Evolutionary conservation across 2,113 vertebrate genomes (phyloP).

Genomic region (Natator depressus): DNA sequence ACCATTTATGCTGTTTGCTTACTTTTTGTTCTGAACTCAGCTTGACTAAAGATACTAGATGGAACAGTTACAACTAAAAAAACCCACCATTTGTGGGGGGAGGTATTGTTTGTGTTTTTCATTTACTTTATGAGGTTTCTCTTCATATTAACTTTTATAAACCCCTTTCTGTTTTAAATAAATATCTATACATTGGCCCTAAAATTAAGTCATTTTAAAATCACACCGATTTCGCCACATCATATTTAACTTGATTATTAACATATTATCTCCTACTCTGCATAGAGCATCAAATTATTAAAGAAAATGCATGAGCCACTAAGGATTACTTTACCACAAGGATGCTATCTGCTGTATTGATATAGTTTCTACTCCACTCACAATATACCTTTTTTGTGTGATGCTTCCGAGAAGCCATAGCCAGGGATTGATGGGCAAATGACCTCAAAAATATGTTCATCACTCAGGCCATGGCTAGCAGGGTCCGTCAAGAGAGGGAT

Average conservation of each 20-base stretch:
- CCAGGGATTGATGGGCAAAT: conserved; percentile 86
- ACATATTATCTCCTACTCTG: background rate
- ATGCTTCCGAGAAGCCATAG: conserved; percentile 82
- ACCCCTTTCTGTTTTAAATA: background rate
- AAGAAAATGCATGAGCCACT: background rate
- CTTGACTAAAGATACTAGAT: background rate
- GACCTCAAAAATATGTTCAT: conserved; percentile 78
- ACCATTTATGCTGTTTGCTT: background rate
- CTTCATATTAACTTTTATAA: background rate
- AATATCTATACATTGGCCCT: background rate
- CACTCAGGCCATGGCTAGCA: conserved; percentile 60
- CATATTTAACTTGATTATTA: background rate
- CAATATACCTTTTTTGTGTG: conserved; percentile 79
- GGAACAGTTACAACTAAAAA: background rate
- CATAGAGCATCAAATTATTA: background rate
- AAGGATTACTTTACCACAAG: background rate
- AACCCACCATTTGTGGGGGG: background rate
- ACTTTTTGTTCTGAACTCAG: background rate
- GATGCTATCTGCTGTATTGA: background rate
- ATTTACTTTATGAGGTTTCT: background rate
- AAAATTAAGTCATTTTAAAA: background rate
- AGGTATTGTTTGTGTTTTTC: background rate
- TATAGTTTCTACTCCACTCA: background rate
- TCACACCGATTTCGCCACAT: background rate
- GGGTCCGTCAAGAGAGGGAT: conserved; percentile 82